phyloP scores from a whole-genome alignment of 64 coral and sea anemone species.

The Montipora foliosa region DNA sequence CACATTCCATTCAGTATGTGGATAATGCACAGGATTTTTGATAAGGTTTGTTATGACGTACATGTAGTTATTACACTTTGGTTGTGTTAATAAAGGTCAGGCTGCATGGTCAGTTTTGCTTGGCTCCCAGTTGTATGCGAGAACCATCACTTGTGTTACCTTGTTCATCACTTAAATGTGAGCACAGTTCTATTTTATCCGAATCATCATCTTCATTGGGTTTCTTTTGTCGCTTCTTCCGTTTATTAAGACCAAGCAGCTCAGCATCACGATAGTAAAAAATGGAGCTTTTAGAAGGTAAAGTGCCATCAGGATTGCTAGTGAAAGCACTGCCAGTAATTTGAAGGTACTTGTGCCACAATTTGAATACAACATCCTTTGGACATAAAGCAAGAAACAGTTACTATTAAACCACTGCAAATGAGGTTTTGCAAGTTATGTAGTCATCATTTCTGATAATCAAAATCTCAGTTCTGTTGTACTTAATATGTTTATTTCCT shows the following conservation, averaged over 20 bases:
- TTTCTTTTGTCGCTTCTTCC: slow-evolving; percentile 15
- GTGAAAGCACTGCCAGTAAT: slow-evolving; percentile 65
- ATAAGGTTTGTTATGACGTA: no score
- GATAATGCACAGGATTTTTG: no score
- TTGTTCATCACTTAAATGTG: slow-evolving; percentile 76
- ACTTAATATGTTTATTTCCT: no score
- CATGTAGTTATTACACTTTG: no score
- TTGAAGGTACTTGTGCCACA: slow-evolving; percentile 83
- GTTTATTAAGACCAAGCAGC: slow-evolving; percentile 39
- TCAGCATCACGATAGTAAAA: slow-evolving; percentile 39
- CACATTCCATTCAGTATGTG: no score
- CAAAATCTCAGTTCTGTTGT: no score
- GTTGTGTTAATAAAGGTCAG: no score
- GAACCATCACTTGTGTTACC: neutral
- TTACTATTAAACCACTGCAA: no score
- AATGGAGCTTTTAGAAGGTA: slow-evolving; percentile 1
- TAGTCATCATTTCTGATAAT: no score
- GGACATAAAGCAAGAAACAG: neutral
- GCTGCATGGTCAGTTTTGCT: no score
- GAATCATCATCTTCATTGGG: neutral
- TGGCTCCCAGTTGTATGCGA: no score
- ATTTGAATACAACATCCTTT: slow-evolving; percentile 77
- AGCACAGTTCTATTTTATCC: slow-evolving; percentile 84
- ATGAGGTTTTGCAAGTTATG: no score
- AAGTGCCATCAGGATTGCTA: neutral